Percentiles rank a stretch among this genome's conserved stretches.
These are phyloP conservation scores for Episyrphus balteatus DNA, from an alignment of 1,140 invertebrate genomes.

Conservation along the genomic window DNA sequence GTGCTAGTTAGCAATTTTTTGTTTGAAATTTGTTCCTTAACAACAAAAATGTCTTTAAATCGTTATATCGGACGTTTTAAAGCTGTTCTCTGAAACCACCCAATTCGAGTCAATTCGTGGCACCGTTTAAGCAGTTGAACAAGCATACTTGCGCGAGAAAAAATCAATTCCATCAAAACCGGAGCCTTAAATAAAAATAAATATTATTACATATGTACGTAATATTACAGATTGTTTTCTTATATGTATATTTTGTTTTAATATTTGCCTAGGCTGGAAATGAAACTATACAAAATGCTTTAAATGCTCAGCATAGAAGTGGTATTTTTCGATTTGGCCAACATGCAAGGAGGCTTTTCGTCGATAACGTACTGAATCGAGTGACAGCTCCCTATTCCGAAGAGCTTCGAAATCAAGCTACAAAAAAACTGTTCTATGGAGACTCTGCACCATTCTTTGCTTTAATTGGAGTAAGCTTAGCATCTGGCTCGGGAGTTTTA, in stretches of 20 bases:
- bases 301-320: slow-evolving; percentile 16
- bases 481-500: slow-evolving; percentile 60
- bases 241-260: not conserved
- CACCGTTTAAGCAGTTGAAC: no score
- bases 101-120: no score
- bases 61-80: no score
- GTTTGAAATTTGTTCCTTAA: no score
- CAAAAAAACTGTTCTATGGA: slow-evolving; percentile 51
- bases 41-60: no score
- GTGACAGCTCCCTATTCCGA: slow-evolving; percentile 54
- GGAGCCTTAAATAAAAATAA: no score
- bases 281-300: slow-evolving; percentile 1
- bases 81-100: no score
- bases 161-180: no score
- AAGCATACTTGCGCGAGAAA: no score
- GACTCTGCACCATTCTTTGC: slow-evolving; percentile 64
- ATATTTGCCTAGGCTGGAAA: not conserved
- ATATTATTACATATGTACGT: no score
- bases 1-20: no score
- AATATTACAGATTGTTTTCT: slow-evolving; percentile 20
- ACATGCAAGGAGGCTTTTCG: slow-evolving; percentile 51
- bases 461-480: slow-evolving; percentile 60
- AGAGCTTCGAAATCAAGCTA: slow-evolving; percentile 49
- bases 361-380: slow-evolving; percentile 56
- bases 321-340: slow-evolving; percentile 43